Evolutionary conservation across 2,888 invertebrate genomes (phyloP), one percentile per base, ranked within the genome.

Genomic region (Lasioglossum calceatum): DNA sequence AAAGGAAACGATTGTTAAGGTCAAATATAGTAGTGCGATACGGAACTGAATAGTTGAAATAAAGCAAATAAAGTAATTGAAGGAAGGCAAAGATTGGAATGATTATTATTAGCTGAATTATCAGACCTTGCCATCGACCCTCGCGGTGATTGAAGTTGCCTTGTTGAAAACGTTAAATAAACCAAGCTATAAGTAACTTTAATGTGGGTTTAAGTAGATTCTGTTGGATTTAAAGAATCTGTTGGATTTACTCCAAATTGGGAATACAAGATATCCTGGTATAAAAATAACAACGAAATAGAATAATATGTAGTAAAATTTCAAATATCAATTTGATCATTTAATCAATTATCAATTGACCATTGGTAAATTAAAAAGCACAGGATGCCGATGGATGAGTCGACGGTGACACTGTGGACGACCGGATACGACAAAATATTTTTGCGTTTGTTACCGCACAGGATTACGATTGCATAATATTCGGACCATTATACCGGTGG

Each of bases 391-490:
- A 12, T n/a, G n/a, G 39, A 42, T n/a, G 4, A 71, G n/a, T 39
- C 39, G 44, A 76, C 36, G n/a, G 42, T n/a, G 27, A 50, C 42
- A 1, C 8, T 10, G 58, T 3, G 4, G 10, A 23, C 44, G 36
- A n/a, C 14, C 81, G 74, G 39, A 82, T n/a, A 2, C 3, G 39
- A 32, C 39, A 54, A 67, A 82, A 82, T 77, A 58, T 74, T 82
- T 58, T 58, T 14, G 4, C 74, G 81, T 50, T 50, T 50, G n/a
- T 74, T 82, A 70, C 58, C 77, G 32, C 42, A 50, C 4, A 5
- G 36, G 23, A 67, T n/a, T 54, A 16, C 36, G 14, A 84, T 82
- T 84, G 79, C 79, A 83, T 79, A 79, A 79, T 79, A 79, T 85
- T 78, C 61, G 50, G 7, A 39, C 12, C 71, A 54, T 64, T 75